Evolutionary conservation across 1,140 invertebrate genomes (phyloP).

Genomic region (Bombyx mori): ASM3026992v2 NC_085116.1:7351501-7352000

Average conservation of each 20-base stretch:
- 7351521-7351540: conserved; percentile 39
- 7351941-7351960: conserved; percentile 57
- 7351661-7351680: no score
- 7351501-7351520: conserved; percentile 46
- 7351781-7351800: no score
- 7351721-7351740: conserved; percentile 12
- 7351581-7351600: neutral
- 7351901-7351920: conserved; percentile 39
- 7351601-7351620: no score
- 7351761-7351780: no score
- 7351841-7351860: neutral
- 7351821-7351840: neutral
- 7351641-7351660: no score
- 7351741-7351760: conserved; percentile 4
- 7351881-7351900: conserved; percentile 21
- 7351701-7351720: no score
- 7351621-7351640: no score
- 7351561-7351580: conserved; percentile 39
- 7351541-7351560: conserved; percentile 39
- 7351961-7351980: conserved; percentile 63
- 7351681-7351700: no score
- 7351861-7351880: conserved; percentile 1
- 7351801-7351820: no score
- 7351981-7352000: conserved; percentile 67
- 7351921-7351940: conserved; percentile 56